phyloP scores from a whole-genome alignment of 35 echinoderm and acorn worm species.

The Nesometra sesokonis region DNA sequence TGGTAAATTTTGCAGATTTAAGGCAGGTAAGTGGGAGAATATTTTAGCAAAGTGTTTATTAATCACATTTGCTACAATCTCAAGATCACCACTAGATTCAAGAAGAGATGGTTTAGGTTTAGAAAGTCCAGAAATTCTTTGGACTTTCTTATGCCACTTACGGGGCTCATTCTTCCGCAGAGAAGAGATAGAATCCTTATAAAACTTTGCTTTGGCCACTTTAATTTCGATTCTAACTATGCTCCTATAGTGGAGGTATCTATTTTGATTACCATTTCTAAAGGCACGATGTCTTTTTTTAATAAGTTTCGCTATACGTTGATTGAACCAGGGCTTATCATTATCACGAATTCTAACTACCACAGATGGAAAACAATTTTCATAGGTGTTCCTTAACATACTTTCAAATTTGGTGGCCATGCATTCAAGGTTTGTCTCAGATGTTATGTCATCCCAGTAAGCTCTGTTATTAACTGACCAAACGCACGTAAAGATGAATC shows the following conservation, averaged over 20 bases:
- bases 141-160: neutral
- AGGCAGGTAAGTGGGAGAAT: neutral
- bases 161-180: neutral
- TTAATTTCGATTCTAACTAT: neutral
- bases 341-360: neutral
- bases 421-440: neutral
- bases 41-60: neutral
- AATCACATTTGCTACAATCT: neutral
- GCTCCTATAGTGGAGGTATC: neutral
- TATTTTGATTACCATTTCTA: neutral
- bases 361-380: neutral
- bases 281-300: neutral
- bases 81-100: neutral
- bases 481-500: neutral
- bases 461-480: neutral
- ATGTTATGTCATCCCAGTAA: neutral
- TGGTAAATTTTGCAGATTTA: neutral
- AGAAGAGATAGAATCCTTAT: neutral
- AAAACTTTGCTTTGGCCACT: neutral
- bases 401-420: neutral
- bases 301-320: neutral
- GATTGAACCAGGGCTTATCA: neutral
- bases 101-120: neutral
- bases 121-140: neutral
- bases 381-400: neutral